Evolutionary conservation across 2,797 vertebrate species (phyloP).

Genomic region (Mus minutoides): DNA sequence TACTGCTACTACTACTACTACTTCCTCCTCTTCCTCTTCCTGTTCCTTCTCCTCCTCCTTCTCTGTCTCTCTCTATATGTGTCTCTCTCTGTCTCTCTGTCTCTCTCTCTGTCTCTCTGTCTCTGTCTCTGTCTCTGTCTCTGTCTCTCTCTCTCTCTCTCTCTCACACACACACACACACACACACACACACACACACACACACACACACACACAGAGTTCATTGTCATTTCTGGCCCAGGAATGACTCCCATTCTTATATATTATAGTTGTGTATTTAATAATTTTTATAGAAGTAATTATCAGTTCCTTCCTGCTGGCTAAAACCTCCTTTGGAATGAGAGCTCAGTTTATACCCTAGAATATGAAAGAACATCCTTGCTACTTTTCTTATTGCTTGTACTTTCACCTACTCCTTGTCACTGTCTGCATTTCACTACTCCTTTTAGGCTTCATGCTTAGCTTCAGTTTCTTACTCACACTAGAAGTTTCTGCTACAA

Average conservation of each 20-base stretch:
- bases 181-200: not conserved
- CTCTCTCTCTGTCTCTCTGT: too few relatives aligned
- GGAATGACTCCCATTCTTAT: not conserved
- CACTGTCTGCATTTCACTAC: not conserved
- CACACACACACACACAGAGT: not conserved
- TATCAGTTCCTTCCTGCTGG: not conserved
- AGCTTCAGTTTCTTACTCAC: not conserved
- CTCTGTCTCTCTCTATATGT: too few relatives aligned
- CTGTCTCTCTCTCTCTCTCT: too few relatives aligned
- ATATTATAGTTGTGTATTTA: not conserved
- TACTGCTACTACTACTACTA: not conserved
- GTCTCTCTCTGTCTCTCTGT: too few relatives aligned
- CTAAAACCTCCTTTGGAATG: not conserved
- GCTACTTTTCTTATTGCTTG: not conserved
- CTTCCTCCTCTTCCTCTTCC: too few relatives aligned
- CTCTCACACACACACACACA: not conserved
- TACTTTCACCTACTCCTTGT: not conserved
- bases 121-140: too few relatives aligned
- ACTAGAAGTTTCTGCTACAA: not conserved
- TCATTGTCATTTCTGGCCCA: not conserved
- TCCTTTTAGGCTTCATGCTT: not conserved
- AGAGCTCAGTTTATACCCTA: not conserved
- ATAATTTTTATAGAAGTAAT: not conserved
- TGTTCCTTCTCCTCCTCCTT: too few relatives aligned
- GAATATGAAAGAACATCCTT: not conserved